phyloP scores from a whole-genome alignment of 2,888 invertebrate genomes.

The Zootermopsis nevadensis region DNA sequence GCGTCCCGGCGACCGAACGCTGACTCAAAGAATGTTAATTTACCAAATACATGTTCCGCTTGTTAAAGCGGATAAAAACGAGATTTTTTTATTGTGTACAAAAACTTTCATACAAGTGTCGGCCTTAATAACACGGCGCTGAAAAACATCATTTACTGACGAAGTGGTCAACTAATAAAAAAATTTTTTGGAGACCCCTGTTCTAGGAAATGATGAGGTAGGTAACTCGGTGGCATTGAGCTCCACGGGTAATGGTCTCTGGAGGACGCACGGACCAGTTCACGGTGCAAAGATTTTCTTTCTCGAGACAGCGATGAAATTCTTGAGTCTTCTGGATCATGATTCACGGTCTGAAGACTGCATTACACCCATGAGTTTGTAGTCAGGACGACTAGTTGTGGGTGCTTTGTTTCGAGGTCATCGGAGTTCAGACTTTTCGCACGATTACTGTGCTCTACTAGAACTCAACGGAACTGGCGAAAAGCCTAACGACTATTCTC shows the following conservation, averaged over 20 bases:
- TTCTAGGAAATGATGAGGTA: too few relatives aligned
- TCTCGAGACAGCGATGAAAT: not conserved
- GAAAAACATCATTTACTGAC: too few relatives aligned
- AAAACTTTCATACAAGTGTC: too few relatives aligned
- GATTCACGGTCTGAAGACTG: conserved; percentile 2
- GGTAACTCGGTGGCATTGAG: conserved; percentile 6
- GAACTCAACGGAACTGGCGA: not conserved
- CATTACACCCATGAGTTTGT: not conserved
- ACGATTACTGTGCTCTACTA: not conserved
- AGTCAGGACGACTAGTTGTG: not conserved
- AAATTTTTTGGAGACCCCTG: too few relatives aligned
- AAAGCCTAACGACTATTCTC: too few relatives aligned
- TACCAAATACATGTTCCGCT: too few relatives aligned
- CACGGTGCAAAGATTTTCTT: not conserved
- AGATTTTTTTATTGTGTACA: too few relatives aligned
- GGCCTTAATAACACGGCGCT: too few relatives aligned
- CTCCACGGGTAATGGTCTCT: not conserved
- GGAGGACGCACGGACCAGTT: not conserved
- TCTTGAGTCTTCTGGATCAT: not conserved
- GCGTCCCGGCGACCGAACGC: too few relatives aligned
- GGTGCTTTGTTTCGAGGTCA: conserved; percentile 11
- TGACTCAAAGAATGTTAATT: too few relatives aligned
- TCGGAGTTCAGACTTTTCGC: not conserved
- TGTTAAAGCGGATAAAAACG: too few relatives aligned
- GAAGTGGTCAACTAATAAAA: too few relatives aligned